These are phyloP conservation scores for Orchestia grillus DNA, from an alignment of 1,140 invertebrate genomes.

Conservation along the genomic window DNA sequence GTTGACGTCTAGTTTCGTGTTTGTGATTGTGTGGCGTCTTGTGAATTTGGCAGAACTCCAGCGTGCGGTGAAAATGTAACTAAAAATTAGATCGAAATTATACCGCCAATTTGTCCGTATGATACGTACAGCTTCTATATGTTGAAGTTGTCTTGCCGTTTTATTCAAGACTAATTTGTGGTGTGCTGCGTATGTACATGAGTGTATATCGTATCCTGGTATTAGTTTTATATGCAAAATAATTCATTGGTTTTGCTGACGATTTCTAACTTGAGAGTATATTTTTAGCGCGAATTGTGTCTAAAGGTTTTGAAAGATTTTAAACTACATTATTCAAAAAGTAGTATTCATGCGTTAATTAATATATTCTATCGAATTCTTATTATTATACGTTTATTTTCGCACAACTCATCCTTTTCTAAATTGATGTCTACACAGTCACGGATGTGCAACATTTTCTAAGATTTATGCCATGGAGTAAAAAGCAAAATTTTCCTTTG, in stretches of 20 bases:
- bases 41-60: not conserved
- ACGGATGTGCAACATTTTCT: not conserved
- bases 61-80: not conserved
- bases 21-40: not conserved
- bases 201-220: not conserved
- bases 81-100: not conserved
- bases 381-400: not conserved
- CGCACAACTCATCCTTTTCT: not conserved
- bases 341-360: not conserved
- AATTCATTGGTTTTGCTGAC: not conserved
- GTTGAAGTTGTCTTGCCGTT: not conserved
- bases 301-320: not conserved
- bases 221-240: not conserved
- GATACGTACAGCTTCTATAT: not conserved
- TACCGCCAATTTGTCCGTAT: not conserved
- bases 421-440: too few relatives aligned
- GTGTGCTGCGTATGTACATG: not conserved
- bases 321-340: not conserved
- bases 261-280: not conserved
- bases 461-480: not conserved
- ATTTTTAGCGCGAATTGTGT: not conserved
- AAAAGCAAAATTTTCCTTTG: not conserved
- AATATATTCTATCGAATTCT: not conserved
- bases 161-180: not conserved
- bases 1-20: not conserved